These are phyloP conservation scores for Notospermus geniculatus DNA, from an alignment of 1,140 invertebrate genomes.

Conservation along the genomic window DNA sequence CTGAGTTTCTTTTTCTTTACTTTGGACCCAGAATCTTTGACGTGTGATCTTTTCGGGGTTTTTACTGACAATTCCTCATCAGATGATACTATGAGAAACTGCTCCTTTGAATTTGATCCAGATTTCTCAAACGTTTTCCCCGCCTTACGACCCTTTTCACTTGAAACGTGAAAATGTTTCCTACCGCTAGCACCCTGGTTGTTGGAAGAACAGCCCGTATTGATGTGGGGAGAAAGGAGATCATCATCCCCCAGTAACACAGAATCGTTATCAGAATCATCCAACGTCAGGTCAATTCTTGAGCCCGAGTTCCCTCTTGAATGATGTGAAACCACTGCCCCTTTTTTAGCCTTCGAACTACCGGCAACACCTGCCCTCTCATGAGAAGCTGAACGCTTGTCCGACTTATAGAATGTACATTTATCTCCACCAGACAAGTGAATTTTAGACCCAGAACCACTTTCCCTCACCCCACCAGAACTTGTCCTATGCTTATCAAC, in stretches of 20 bases:
- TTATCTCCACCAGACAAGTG: too few relatives aligned
- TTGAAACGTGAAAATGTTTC: background rate
- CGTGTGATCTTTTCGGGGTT: background rate
- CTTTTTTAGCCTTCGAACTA: too few relatives aligned
- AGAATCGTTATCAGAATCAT: too few relatives aligned
- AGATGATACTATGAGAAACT: background rate
- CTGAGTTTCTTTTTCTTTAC: background rate
- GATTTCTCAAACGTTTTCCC: background rate
- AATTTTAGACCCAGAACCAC: too few relatives aligned
- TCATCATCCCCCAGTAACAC: background rate
- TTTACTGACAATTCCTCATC: background rate
- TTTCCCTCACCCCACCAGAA: too few relatives aligned
- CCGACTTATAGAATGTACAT: too few relatives aligned
- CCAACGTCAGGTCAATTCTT: too few relatives aligned
- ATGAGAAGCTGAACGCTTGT: too few relatives aligned
- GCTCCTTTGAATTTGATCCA: background rate
- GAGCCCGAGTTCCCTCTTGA: too few relatives aligned
- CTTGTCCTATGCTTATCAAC: too few relatives aligned
- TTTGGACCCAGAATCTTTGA: background rate
- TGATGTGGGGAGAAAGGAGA: constrained; percentile 13
- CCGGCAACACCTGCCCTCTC: too few relatives aligned
- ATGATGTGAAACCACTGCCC: too few relatives aligned
- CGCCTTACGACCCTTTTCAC: background rate
- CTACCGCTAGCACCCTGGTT: background rate
- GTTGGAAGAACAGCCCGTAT: constrained; percentile 4